Evolutionary conservation across 2,797 vertebrate genomes (phyloP).

Genomic region (Hippopotamyrus pictus): DNA sequence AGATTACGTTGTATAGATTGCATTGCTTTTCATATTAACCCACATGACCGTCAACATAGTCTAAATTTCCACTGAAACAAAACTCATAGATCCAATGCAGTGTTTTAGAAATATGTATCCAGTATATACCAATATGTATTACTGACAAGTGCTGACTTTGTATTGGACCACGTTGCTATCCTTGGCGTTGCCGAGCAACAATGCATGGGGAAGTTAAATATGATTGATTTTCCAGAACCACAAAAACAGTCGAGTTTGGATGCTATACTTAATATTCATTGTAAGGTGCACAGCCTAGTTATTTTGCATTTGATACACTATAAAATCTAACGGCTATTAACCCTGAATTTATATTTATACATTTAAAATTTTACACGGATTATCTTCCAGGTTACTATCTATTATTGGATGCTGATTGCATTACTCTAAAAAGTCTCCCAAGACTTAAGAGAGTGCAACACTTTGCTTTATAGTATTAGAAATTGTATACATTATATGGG

Average conservation of each 20-base stretch:
- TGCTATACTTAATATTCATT: not conserved
- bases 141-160: conserved; percentile 40
- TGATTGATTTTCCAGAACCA: conserved; percentile 39
- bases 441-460: not conserved
- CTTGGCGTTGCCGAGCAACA: conserved; percentile 61
- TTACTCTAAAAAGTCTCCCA: not conserved
- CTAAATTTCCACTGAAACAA: not conserved
- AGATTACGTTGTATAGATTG: not conserved
- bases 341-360: not conserved
- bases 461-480: not conserved
- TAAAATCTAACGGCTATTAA: not conserved
- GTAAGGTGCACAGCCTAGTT: not conserved
- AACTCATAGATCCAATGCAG: not conserved
- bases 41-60: not conserved
- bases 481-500: not conserved
- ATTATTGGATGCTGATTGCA: not conserved
- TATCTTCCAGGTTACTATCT: not conserved
- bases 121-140: not conserved
- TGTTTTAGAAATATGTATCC: not conserved
- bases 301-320: not conserved
- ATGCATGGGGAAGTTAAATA: conserved; percentile 49
- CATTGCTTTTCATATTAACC: not conserved
- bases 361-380: not conserved
- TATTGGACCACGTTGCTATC: conserved; percentile 52
- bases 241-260: not conserved